Conservation (phyloP, 2,888 invertebrate genomes). For the Luperina testacea region DNA sequence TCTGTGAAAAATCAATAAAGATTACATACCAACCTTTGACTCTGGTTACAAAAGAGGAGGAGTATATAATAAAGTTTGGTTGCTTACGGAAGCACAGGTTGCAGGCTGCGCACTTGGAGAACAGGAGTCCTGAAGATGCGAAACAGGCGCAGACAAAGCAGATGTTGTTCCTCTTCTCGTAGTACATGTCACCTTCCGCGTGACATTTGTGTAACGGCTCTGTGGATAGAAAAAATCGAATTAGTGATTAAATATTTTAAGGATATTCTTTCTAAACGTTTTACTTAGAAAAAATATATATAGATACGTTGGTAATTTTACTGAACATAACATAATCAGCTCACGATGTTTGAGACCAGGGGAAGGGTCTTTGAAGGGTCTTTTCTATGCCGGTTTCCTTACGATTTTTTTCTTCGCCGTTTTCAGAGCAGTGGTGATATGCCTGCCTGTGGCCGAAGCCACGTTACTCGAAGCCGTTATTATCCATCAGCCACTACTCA, state of each 20-base stretch:
- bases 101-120: constrained; percentile 78
- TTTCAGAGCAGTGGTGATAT: too few species aligned
- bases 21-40: constrained; percentile 19
- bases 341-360: neutral
- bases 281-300: neutral
- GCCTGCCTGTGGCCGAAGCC: neutral
- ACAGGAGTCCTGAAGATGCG: constrained; percentile 61
- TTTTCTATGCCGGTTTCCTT: neutral
- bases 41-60: neutral
- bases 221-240: neutral
- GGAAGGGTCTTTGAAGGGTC: too few species aligned
- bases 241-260: neutral
- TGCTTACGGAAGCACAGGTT: constrained; percentile 67
- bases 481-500: neutral
- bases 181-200: constrained; percentile 79
- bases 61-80: neutral
- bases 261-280: neutral
- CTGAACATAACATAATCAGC: neutral
- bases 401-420: neutral
- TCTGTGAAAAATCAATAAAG: constrained; percentile 39
- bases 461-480: neutral
- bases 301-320: neutral
- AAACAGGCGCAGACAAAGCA: constrained; percentile 83
- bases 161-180: constrained; percentile 59
- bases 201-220: constrained; percentile 64